phyloP scores from a whole-genome alignment of 2,888 invertebrate species.

The Catocala fraxini region DNA sequence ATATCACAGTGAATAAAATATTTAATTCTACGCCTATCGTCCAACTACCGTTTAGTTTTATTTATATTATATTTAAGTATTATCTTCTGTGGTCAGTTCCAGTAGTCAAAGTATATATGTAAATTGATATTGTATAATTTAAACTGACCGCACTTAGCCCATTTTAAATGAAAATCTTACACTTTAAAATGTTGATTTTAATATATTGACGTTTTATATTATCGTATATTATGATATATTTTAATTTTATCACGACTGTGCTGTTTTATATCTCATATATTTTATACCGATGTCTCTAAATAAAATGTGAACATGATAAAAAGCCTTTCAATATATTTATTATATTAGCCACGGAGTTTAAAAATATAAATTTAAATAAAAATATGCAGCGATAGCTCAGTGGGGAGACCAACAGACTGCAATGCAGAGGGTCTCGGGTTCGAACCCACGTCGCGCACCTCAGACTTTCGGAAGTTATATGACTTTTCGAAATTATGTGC shows the following conservation, averaged over 20 bases:
- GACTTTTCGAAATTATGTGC: too few species aligned
- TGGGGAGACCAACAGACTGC: too few species aligned
- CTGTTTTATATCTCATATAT: constrained; percentile 88
- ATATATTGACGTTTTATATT: constrained; percentile 55
- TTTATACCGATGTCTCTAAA: constrained; percentile 87
- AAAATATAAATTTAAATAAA: too few species aligned
- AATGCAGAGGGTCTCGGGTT: too few species aligned
- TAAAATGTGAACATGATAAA: constrained; percentile 78
- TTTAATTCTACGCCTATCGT: constrained; percentile 43
- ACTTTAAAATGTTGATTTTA: constrained; percentile 49
- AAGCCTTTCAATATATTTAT: constrained; percentile 35
- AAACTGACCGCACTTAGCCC: constrained; percentile 42
- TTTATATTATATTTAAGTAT: constrained; percentile 14
- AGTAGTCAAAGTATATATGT: constrained; percentile 12
- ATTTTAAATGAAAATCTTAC: constrained; percentile 48
- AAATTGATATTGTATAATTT: constrained; percentile 13
- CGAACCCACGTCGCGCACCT: too few species aligned
- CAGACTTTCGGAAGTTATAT: too few species aligned
- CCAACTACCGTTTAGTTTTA: constrained; percentile 31
- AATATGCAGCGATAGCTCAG: too few species aligned
- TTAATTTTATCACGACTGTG: constrained; percentile 84
- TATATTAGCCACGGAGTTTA: too few species aligned
- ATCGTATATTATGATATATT: constrained; percentile 77
- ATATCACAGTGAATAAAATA: constrained; percentile 73
- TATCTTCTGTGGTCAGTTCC: constrained; percentile 38